Base-by-base conservation (phyloP, 1,140 invertebrate species). In the Leptopilina boulardi region DNA sequence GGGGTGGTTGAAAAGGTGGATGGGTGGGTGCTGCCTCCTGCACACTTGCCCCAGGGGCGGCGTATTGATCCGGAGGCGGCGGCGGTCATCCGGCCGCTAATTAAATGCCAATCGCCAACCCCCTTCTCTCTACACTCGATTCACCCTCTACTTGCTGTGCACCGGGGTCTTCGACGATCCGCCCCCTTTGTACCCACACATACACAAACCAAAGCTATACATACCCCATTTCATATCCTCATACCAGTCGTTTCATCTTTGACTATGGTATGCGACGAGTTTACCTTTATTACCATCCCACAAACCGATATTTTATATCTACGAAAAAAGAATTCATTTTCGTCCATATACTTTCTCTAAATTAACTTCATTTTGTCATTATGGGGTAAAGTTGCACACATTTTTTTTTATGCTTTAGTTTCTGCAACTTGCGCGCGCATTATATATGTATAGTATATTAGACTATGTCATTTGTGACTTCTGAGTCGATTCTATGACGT, bases 51-150 rank as follows among this genome's bases (percentile, higher is more conserved):
- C 88, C 85, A 74, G 78, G 77, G 77, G 77, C 79, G 80, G 80
- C 77, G 84, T 79, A 83, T 82, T 83, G 80, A 82, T 79, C 78
- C 82, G 77, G 84, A 77, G 84, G 80, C 75, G 82, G 81, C 86
- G 88, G 89, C 89, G 89, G 89, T 89, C 89, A 87, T 80, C 82
- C 88, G 85, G 86, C 89, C 89, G 89, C 90, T 91, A 91, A 91
- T 91, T 91, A 91, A 91, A 91, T 91, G 90, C 90, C 90, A 91
- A 91, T 91, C 89, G 90, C 87, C 88, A 83, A 86, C 82, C 87
- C 81, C 84, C 84, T 81, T 81, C n/a, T n/a, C n/a, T n/a, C 81
- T 83, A 76, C 83, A 72, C 79, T 78, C 82, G 78, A 79, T 71
- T 75, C 81, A 78, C 78, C 79, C 77, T 79, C 85, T 79, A 79